Evolutionary conservation across 2,113 vertebrate genomes (phyloP), one percentile per base, ranked within the genome.

Genomic region (Crotalus viridis): DNA sequence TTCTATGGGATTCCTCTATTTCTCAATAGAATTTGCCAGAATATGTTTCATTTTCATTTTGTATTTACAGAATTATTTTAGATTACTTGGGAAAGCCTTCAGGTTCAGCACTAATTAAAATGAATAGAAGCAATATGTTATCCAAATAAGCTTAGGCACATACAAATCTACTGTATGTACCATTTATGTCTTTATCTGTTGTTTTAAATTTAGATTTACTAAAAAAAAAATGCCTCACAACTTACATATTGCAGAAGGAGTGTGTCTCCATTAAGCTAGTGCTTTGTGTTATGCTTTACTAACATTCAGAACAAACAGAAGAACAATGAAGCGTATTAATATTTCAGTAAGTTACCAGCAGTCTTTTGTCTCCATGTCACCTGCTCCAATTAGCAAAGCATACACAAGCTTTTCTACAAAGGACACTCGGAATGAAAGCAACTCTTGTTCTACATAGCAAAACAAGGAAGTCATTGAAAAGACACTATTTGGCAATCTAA

Each of bases 21-120:
- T 26, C 26, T 57, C 24, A 89, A n/a, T 24, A 51, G 10, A 56
- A 92, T 89, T 54, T 89, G 48, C 13, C 43, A 39, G 39, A 69
- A 51, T 74, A 92, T 5, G 3, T 33, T n/a, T 55, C 17, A 12
- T 48, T 21, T 85, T 39, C 28, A 86, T 51, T 74, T 10, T 39
- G 74, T 28, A n/a, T 59, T 56, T 85, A 85, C 51, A 46, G 12
- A 86, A 81, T 86, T 90, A 89, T 0, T 2, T 33, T 55, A 61
- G 28, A 48, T 89, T 92, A 52, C 33, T 85, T 51, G 33, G 46
- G 55, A 61, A 86, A 54, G 46, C 22, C 55, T 90, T 61, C 26
- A 89, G 33, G 17, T 9, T 3, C 51, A 85, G 48, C 12, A 59
- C 21, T 46, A 15, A 0, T 0, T 51, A 61, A 13, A 22, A 85